Percentiles rank a stretch among this genome's conserved stretches.
Evolutionary conservation across 2,797 vertebrate species (phyloP).

Genomic region (Bucorvus abyssinicus): DNA sequence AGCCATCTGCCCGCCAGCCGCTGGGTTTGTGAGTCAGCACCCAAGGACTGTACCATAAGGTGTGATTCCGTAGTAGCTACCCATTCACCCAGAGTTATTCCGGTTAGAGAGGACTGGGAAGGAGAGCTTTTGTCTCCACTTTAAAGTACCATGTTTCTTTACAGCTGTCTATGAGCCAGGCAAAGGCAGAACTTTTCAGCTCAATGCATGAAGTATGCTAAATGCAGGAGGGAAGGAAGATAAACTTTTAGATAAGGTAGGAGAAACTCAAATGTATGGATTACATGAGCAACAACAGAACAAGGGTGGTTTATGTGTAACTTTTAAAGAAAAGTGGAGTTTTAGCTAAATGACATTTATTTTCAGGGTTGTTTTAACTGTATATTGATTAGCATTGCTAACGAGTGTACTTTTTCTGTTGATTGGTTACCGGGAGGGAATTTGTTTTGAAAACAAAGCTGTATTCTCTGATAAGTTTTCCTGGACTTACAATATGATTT

Average conservation of each 20-base stretch:
- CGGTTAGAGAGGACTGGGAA: background rate
- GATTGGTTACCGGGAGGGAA: background rate
- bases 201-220: fast-evolving
- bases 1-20: fast-evolving
- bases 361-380: background rate
- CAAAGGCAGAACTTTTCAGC: background rate
- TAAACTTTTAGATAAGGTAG: background rate
- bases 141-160: background rate
- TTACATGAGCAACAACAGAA: background rate
- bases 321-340: background rate
- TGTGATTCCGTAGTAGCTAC: background rate
- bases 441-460: background rate
- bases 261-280: background rate
- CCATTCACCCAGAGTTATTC: background rate
- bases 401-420: background rate
- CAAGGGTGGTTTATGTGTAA: background rate
- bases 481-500: background rate
- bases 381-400: background rate
- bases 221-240: background rate
- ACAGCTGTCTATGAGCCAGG: background rate
- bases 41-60: background rate
- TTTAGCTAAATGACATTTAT: background rate
- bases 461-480: background rate
- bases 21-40: background rate
- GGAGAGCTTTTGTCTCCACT: background rate